These are phyloP conservation scores for Dysmachus trigonus DNA, from an alignment of 2,888 invertebrate genomes.

Conservation along the genomic window DNA sequence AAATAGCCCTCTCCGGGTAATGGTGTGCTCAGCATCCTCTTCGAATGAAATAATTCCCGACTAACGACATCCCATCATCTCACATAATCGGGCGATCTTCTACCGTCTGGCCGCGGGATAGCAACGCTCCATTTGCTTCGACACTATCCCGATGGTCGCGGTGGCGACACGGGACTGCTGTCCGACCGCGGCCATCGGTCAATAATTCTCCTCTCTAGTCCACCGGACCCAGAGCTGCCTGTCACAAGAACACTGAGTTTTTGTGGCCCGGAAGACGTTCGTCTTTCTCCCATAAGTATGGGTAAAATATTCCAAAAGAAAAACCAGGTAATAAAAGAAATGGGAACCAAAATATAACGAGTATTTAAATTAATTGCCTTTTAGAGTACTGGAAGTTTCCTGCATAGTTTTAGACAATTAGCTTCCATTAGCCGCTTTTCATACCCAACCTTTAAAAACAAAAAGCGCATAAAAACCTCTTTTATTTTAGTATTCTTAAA, in stretches of 20 bases:
- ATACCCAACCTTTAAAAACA: too few relatives aligned
- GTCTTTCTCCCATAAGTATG: neutral
- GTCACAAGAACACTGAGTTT: neutral
- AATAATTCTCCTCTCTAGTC: constrained; percentile 23
- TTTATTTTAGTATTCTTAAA: too few relatives aligned
- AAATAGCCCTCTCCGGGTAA: neutral
- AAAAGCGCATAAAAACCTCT: too few relatives aligned
- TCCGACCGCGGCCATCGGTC: neutral
- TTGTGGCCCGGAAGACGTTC: neutral
- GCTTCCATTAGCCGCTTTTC: too few relatives aligned
- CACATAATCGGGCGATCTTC: constrained; percentile 37
- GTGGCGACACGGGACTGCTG: constrained; percentile 32
- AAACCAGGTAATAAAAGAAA: too few relatives aligned
- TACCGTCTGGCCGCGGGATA: neutral
- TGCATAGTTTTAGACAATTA: too few relatives aligned
- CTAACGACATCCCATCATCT: constrained; percentile 38
- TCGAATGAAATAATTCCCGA: constrained; percentile 37
- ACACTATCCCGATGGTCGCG: neutral
- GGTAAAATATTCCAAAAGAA: neutral
- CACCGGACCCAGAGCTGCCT: neutral
- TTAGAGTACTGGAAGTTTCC: too few relatives aligned
- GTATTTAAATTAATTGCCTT: too few relatives aligned
- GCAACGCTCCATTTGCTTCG: neutral
- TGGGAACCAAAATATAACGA: too few relatives aligned
- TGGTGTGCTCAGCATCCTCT: constrained; percentile 31